Evolutionary conservation across 2,113 vertebrate genomes (phyloP).

Genomic region (Murina feae): DNA sequence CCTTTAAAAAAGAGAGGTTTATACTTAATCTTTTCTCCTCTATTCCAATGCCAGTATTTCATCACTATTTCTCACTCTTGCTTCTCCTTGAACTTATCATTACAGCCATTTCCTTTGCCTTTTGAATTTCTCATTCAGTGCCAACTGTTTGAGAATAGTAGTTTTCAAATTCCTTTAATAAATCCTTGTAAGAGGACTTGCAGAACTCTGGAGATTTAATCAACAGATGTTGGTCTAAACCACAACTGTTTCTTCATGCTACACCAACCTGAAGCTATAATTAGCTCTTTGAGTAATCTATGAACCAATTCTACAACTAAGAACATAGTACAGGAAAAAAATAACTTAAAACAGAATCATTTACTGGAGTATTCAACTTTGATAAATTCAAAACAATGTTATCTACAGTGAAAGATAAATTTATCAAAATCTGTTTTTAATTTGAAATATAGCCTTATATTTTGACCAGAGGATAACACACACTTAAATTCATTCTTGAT

Average conservation of each 20-base stretch:
- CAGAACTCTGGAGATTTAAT: slow-evolving; percentile 4
- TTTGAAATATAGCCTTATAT: slow-evolving; percentile 24
- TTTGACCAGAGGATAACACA: slow-evolving; percentile 52
- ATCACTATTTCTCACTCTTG: neutral
- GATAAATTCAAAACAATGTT: slow-evolving; percentile 63
- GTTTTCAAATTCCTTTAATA: slow-evolving; percentile 42
- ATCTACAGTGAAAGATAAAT: slow-evolving; percentile 49
- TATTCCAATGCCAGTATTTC: slow-evolving; percentile 2
- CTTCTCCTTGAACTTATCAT: neutral
- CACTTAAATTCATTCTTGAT: slow-evolving; percentile 32
- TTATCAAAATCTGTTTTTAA: slow-evolving; percentile 29
- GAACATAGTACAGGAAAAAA: slow-evolving; percentile 40
- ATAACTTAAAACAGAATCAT: slow-evolving; percentile 50
- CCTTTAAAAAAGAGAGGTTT: neutral
- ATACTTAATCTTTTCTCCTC: neutral
- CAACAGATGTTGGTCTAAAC: slow-evolving; percentile 45
- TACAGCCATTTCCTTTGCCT: neutral
- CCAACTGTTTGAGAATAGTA: neutral
- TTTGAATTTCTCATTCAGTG: neutral
- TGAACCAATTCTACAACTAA: slow-evolving; percentile 65
- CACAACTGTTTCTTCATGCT: slow-evolving; percentile 65
- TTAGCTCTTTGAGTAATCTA: slow-evolving; percentile 70
- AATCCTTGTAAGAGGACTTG: slow-evolving; percentile 10
- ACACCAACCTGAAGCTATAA: slow-evolving; percentile 62
- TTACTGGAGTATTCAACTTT: neutral